Percentiles rank a stretch among this genome's conserved stretches.
Conservation (phyloP, 2,888 invertebrate genomes). For the Heliconius charithonia region DNA sequence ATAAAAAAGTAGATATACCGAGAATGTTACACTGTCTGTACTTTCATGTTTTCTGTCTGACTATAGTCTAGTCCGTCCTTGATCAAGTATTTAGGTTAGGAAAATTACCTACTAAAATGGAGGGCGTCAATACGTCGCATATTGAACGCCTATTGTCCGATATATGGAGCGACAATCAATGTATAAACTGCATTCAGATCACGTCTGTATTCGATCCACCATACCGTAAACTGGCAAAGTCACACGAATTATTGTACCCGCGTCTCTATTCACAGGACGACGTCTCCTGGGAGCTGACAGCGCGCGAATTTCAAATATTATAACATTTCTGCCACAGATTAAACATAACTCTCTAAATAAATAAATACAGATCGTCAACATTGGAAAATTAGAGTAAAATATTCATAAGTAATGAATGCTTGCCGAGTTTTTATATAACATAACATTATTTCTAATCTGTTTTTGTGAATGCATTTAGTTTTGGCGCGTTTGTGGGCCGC, state of each 20-base stretch:
- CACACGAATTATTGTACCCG: constrained; percentile 66
- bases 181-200: constrained; percentile 70
- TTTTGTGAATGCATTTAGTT: constrained; percentile 62
- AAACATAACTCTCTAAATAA: constrained; percentile 62
- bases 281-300: constrained; percentile 50
- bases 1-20: not conserved
- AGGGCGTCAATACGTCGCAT: constrained; percentile 65
- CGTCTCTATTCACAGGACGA: constrained; percentile 70
- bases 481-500: constrained; percentile 58
- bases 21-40: not conserved
- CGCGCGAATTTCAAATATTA: constrained; percentile 51
- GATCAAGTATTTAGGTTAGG: constrained; percentile 75
- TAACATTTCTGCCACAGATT: constrained; percentile 50
- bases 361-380: constrained; percentile 14
- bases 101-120: constrained; percentile 72
- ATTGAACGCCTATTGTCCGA: constrained; percentile 73
- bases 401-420: constrained; percentile 69
- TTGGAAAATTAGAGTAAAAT: constrained; percentile 47
- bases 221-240: constrained; percentile 78
- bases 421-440: constrained; percentile 63
- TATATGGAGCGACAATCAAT: constrained; percentile 69
- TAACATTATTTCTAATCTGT: constrained; percentile 62
- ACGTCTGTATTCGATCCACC: constrained; percentile 81
- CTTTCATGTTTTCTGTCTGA: constrained; percentile 47
- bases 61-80: constrained; percentile 72